Evolutionary conservation across 2,888 invertebrate species (phyloP), one percentile per base, ranked within the genome.

Genomic region (Himalopsyche tibetana): DNA sequence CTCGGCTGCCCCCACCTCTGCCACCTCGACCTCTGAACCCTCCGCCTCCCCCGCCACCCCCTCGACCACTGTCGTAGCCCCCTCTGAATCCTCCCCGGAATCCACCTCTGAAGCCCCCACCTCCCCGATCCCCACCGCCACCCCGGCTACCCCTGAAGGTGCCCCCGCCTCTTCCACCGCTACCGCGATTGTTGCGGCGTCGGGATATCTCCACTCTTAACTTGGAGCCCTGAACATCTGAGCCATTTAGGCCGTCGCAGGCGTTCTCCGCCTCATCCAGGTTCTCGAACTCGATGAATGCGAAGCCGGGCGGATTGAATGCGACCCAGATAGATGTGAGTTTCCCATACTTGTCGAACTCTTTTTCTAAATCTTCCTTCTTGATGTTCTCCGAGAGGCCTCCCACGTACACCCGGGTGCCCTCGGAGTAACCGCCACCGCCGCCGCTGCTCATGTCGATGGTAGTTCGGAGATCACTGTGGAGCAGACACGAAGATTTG

Each of bases 271-370:
- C 98, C 93, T 98, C 98, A 91, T 96, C 96, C 91, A 95, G 95
- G 92, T 96, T 97, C 91, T 96, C 96, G 92, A 97, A 98, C 93
- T 98, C 98, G 91, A 98, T 97, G 94, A 98, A 98, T 89, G 98
- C 98, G 93, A 98, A 98, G 90, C 98, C 98, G 89, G 98, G 98
- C 89, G 98, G 98, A 93, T 98, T 98, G 92, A 98, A 96, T 89
- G 98, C 98, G 90, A 97, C 97, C 98, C 98, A 98, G 89, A 98
- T 97, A 90, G 96, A 97, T 93, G 97, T 97, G 89, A 98, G 94
- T 93, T 97, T 97, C 90, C 98, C 98, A 92, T 96, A 98, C 93
- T 97, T 97, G 90, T 97, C 96, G 92, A 98, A 98, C 92, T 98
- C 97, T 91, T 95, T 94, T 92, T 98, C 98, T 89, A 98, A 93